A percentile compares a stretch with the other conserved stretches of the same genome.
Conservation (phyloP, 2,113 vertebrate genomes). For the Polypterus bichir region DNA sequence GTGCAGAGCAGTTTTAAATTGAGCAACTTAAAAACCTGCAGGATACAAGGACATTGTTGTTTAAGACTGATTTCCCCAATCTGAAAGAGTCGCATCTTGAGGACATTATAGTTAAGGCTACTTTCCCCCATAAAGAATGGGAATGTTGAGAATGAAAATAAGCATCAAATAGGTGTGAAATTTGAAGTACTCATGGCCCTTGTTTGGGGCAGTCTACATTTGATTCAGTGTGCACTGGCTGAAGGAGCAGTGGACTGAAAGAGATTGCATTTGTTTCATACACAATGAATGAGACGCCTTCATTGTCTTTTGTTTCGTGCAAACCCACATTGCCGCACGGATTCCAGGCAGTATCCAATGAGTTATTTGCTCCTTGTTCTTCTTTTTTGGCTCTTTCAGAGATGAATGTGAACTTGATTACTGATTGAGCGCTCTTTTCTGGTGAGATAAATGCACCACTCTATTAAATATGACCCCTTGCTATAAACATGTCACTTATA, state of each 20-base stretch:
- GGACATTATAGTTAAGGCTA: background rate
- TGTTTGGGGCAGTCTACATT: background rate
- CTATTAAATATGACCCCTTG: too few species aligned
- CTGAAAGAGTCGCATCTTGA: background rate
- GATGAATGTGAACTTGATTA: too few species aligned
- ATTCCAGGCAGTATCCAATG: too few species aligned
- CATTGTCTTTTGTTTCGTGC: background rate
- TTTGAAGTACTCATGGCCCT: background rate
- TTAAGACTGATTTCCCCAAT: conserved; percentile 3
- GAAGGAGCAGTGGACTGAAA: conserved; percentile 5
- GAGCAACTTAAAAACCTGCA: too few species aligned
- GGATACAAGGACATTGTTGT: too few species aligned
- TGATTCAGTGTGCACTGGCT: background rate
- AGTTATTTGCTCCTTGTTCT: too few species aligned
- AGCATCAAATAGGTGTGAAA: background rate
- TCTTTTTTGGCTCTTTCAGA: too few species aligned
- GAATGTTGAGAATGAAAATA: background rate
- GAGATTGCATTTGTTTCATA: conserved; percentile 3
- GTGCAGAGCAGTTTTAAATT: too few species aligned
- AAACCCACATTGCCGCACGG: too few species aligned
- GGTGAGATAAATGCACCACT: too few species aligned
- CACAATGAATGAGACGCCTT: conserved; percentile 1
- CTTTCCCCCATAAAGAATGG: background rate
- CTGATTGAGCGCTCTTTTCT: too few species aligned
- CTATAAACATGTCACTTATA: too few species aligned